phyloP scores from a whole-genome alignment of 2,797 vertebrate species.

The Oreochromis grahami region DNA sequence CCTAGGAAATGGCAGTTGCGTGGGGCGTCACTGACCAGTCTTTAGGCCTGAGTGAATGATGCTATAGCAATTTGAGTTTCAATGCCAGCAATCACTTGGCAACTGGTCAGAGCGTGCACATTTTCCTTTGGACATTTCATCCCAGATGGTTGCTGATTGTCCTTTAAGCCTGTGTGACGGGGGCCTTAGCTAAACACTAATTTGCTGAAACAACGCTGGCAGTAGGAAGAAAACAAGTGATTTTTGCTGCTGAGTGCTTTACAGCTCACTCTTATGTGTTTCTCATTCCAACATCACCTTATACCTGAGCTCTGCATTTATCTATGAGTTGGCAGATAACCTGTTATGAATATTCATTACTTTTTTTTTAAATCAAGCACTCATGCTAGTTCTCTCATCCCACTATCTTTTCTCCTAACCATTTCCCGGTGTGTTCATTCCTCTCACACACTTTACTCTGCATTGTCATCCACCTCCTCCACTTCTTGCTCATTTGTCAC shows the following conservation, averaged over 20 bases:
- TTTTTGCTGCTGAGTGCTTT: background rate
- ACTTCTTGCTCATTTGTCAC: constrained; percentile 19
- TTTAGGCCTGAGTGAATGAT: background rate
- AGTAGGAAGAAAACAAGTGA: background rate
- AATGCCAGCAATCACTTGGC: background rate
- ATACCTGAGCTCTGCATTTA: background rate
- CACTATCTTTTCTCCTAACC: background rate
- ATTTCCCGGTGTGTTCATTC: background rate
- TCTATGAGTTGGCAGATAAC: background rate
- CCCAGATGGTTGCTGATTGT: background rate
- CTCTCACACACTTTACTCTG: constrained; percentile 1
- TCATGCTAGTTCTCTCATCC: background rate
- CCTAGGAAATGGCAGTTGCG: background rate
- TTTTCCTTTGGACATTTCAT: background rate
- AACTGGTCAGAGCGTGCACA: background rate
- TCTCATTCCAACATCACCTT: background rate
- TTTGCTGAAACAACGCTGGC: background rate
- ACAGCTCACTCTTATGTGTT: background rate
- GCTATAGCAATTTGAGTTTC: background rate
- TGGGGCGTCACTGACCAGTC: background rate
- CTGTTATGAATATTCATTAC: constrained; percentile 20
- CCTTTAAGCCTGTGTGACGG: background rate
- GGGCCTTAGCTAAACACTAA: background rate
- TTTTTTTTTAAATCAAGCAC: background rate
- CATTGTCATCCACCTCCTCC: background rate